Evolutionary conservation across 2,888 invertebrate genomes (phyloP).

Genomic region (Drosophila peninsularis): DNA sequence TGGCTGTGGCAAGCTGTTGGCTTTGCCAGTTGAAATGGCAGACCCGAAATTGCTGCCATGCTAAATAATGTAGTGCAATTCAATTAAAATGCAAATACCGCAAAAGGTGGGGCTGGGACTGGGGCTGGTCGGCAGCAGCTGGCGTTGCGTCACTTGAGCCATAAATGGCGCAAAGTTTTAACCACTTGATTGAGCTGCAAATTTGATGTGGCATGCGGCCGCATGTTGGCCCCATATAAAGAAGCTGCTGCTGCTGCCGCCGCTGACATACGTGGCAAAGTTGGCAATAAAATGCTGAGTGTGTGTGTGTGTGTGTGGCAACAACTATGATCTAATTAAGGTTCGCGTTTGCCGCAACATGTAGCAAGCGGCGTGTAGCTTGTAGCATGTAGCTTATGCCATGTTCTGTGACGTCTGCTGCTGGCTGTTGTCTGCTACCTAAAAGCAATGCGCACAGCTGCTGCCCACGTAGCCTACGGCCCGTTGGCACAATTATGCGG

Average conservation of each 20-base stretch:
- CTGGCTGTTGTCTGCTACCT: constrained; percentile 27
- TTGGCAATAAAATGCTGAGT: constrained; percentile 13
- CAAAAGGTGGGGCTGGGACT: constrained; percentile 10
- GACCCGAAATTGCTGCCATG: constrained; percentile 33
- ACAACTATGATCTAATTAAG: constrained; percentile 78
- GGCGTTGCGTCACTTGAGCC: constrained; percentile 39
- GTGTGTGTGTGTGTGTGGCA: constrained; percentile 12
- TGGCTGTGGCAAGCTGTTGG: constrained; percentile 13
- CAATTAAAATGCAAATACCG: constrained; percentile 79
- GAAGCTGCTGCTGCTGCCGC: constrained; percentile 5
- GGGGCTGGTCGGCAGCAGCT: constrained; percentile 7
- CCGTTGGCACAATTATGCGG: constrained; percentile 1
- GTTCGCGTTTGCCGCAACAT: constrained; percentile 58
- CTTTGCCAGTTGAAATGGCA: constrained; percentile 17
- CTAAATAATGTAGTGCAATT: constrained; percentile 76
- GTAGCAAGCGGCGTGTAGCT: constrained; percentile 41
- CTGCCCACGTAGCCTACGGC: constrained; percentile 23
- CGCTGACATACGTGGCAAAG: constrained; percentile 39
- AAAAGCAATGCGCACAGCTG: constrained; percentile 30
- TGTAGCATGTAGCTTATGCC: constrained; percentile 17
- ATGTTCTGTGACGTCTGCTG: constrained; percentile 13
- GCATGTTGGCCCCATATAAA: constrained; percentile 42
- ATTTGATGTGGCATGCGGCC: constrained; percentile 53
- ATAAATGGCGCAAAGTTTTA: constrained; percentile 56
- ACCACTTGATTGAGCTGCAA: constrained; percentile 69